Percentiles rank a stretch among this genome's conserved stretches.
phyloP scores from a whole-genome alignment of 2,888 invertebrate species.

The Oligia strigilis region DNA sequence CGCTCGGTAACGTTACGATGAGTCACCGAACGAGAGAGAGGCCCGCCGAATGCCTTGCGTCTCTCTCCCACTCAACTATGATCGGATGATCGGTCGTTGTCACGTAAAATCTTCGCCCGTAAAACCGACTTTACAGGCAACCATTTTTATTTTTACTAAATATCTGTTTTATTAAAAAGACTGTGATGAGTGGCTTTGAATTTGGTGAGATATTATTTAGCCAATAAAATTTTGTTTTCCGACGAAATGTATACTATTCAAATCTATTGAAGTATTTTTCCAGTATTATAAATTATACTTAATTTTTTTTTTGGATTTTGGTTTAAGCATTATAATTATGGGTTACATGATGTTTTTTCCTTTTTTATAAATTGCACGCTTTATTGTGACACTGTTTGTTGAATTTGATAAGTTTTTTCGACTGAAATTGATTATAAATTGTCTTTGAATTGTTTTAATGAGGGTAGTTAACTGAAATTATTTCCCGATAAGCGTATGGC shows the following conservation, averaged over 20 bases:
- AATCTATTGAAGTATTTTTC: slow-evolving; percentile 60
- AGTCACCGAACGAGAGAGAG: no score
- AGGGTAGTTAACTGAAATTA: slow-evolving; percentile 30
- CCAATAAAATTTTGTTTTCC: slow-evolving; percentile 37
- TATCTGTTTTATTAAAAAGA: slow-evolving; percentile 54
- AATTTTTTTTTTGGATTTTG: slow-evolving; percentile 28
- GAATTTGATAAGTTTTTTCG: slow-evolving; percentile 48
- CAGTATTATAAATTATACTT: slow-evolving; percentile 67
- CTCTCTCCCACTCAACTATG: no score
- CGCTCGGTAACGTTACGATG: no score
- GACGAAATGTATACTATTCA: slow-evolving; percentile 31
- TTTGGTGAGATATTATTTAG: slow-evolving; percentile 44
- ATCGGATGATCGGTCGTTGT: no score
- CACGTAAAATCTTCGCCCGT: no score
- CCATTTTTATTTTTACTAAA: slow-evolving; percentile 40
- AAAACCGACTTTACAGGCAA: no score
- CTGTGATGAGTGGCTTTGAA: slow-evolving; percentile 60
- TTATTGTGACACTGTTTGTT: slow-evolving; percentile 53
- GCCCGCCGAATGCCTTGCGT: no score
- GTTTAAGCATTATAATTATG: slow-evolving; percentile 27
- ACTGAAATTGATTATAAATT: slow-evolving; percentile 47
- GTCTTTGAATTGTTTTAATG: slow-evolving; percentile 36
- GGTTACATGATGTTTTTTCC: slow-evolving; percentile 25
- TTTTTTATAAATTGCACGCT: slow-evolving; percentile 48
- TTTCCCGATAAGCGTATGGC: slow-evolving; percentile 53